Evolutionary conservation across 2,113 vertebrate species (phyloP), one percentile per base, ranked within the genome.

Genomic region (Sterna hirundo): DNA sequence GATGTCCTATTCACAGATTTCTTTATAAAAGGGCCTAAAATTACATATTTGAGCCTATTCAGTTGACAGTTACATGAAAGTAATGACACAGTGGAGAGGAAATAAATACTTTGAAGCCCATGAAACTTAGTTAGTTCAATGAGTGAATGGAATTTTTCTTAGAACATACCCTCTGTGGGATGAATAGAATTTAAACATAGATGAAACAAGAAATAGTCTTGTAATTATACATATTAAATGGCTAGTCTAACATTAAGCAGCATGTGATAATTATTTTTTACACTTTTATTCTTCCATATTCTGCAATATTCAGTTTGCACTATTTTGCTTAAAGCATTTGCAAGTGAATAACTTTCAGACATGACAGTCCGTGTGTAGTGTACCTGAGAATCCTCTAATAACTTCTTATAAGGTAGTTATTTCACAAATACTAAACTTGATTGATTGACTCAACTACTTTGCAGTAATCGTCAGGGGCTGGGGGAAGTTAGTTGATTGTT

Each of bases 21-120:
- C 88, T 94, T 94, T 83, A 88, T 95, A 97, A 97, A 97, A 94
- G 68, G 68, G 30, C 62, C 92, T 95, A 94, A 98, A 97, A 98
- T 98, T 97, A 96, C 94, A 96, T 88, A 95, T 97, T 97, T 95
- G 84, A 96, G n/a, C 86, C 89, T 95, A 96, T 97, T 93, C 74
- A 89, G 36, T 92, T 98, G 97, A 97, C 97, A 98, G 93, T 91
- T 82, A 85, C 75, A 72, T 97, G 96, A 96, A 98, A 96, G 89
- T 97, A 97, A 97, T 97, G 87, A 95, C 61, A 86, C 3, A 29
- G 36, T 97, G 88, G 89, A 96, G 62, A 85, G 86, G 86, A 96
- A 97, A 97, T 97, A 98, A 98, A 97, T 85, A 97, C 85, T 92
- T 96, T 76, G 90, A 90, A 93, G 86, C 65, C 88, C 68, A 46